These are phyloP conservation scores for Mesoclemmys tuberculata DNA, from an alignment of 2,113 vertebrate species.

Conservation along the genomic window DNA sequence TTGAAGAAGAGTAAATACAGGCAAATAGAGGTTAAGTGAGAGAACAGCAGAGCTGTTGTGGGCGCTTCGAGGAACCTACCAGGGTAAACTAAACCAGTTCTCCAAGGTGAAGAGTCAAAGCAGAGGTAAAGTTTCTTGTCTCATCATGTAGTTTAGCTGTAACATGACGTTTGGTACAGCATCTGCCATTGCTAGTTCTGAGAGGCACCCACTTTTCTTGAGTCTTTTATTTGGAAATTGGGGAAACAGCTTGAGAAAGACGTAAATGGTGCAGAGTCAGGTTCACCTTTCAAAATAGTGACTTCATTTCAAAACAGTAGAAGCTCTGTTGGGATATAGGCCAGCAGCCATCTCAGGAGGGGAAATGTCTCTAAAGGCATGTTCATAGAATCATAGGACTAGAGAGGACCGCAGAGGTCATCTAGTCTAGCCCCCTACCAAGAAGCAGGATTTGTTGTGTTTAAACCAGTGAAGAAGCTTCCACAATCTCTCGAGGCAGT, in stretches of 20 bases:
- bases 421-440: no score
- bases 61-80: background rate
- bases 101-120: background rate
- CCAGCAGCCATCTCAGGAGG: background rate
- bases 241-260: fast-evolving
- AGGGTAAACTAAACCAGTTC: background rate
- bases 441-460: no score
- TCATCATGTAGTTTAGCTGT: background rate
- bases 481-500: no score
- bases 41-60: background rate
- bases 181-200: background rate
- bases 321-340: background rate
- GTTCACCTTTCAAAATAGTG: background rate
- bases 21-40: background rate
- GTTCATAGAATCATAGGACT: background rate
- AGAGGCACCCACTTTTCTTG: background rate
- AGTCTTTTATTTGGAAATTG: background rate
- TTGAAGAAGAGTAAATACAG: background rate
- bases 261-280: background rate
- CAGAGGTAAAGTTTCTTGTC: background rate
- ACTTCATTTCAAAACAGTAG: background rate
- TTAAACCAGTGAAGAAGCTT: no score
- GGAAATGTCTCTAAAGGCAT: background rate
- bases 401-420: no score
- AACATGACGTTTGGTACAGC: background rate